These are phyloP conservation scores for Crioceris asparagi DNA, from an alignment of 2,888 invertebrate genomes.

Conservation along the genomic window DNA sequence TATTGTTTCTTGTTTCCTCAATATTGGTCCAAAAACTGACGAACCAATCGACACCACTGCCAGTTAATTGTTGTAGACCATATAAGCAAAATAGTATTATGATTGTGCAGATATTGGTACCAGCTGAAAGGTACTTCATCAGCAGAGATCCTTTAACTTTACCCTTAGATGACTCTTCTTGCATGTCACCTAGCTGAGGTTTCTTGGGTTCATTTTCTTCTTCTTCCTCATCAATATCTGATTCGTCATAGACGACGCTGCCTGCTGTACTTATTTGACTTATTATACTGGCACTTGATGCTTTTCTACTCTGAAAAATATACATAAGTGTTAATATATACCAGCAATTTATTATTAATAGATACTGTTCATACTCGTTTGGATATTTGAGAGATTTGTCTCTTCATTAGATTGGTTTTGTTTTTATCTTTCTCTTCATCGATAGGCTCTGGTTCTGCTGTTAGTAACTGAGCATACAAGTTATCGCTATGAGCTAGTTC, in stretches of 20 bases:
- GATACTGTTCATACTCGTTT: background rate
- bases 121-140: constrained; percentile 42
- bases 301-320: constrained; percentile 20
- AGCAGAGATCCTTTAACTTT: constrained; percentile 50
- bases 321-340: background rate
- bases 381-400: constrained; percentile 6
- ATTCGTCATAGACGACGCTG: constrained; percentile 28
- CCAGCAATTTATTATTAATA: too few relatives aligned
- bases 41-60: constrained; percentile 61
- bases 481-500: constrained; percentile 38
- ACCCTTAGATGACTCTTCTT: constrained; percentile 46
- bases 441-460: constrained; percentile 32
- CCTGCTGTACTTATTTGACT: constrained; percentile 34
- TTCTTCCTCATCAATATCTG: constrained; percentile 29
- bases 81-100: constrained; percentile 41
- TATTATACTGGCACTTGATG: constrained; percentile 28
- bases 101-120: constrained; percentile 48
- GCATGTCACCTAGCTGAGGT: constrained; percentile 37
- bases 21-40: constrained; percentile 52
- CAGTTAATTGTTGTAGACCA: constrained; percentile 48
- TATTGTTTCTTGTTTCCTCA: constrained; percentile 21
- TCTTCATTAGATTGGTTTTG: constrained; percentile 7
- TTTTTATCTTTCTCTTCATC: constrained; percentile 29
- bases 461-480: constrained; percentile 41
- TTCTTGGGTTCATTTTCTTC: constrained; percentile 36